A percentile compares a stretch with the other conserved stretches of the same genome.
phyloP scores from a whole-genome alignment of 2,888 invertebrate species.

The Eucera pruinosa region DNA sequence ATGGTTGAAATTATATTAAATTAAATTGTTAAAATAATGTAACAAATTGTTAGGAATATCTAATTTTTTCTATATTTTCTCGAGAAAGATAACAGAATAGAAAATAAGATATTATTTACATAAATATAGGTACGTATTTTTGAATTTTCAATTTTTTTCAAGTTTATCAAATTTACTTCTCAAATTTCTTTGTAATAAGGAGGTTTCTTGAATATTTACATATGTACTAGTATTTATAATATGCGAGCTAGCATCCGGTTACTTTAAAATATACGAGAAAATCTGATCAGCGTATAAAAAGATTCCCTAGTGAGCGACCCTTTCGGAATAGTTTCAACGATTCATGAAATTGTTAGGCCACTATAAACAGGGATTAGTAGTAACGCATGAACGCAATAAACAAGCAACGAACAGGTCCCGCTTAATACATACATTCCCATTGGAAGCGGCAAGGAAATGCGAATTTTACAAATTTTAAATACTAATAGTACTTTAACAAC shows the following conservation, averaged over 20 bases:
- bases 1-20: too few species aligned
- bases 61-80: too few species aligned
- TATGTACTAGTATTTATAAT: background rate
- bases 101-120: too few species aligned
- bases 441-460: background rate
- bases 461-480: background rate
- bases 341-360: constrained; percentile 12
- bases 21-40: too few species aligned
- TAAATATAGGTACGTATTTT: too few species aligned
- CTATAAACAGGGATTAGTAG: constrained; percentile 16
- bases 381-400: constrained; percentile 16
- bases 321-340: constrained; percentile 4
- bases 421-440: background rate
- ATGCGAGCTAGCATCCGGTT: background rate
- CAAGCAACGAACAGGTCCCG: background rate
- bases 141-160: too few species aligned
- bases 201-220: too few species aligned
- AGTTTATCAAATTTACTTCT: too few species aligned
- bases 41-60: too few species aligned
- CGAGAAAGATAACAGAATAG: too few species aligned
- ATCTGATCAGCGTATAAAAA: background rate
- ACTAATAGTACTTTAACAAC: background rate
- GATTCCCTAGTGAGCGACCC: background rate
- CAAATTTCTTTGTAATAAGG: too few species aligned
- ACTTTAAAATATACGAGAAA: background rate